Conservation (phyloP, 1,140 invertebrate species). For the Drosophila erecta region DNA sequence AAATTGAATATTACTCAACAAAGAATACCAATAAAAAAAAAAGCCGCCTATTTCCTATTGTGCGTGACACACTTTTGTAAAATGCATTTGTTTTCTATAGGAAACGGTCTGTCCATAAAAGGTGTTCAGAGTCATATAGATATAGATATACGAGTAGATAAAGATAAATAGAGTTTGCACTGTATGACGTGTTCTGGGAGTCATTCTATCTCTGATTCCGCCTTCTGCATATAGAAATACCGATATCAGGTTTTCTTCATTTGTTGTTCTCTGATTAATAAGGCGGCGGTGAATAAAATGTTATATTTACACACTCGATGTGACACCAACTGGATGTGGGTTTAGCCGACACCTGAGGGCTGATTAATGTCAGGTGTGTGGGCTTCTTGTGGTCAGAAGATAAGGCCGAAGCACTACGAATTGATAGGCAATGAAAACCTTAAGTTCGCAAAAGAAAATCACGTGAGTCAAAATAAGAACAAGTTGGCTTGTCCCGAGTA, state of each 20-base stretch:
- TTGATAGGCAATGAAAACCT: constrained; percentile 25
- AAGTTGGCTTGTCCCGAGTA: too few species aligned
- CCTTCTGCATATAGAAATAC: constrained; percentile 10
- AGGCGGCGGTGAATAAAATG: constrained; percentile 37
- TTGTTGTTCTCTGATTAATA: constrained; percentile 32
- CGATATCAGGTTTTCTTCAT: constrained; percentile 27
- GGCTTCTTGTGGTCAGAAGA: constrained; percentile 33
- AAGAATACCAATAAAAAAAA: too few species aligned
- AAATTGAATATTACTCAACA: not conserved
- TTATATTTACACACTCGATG: constrained; percentile 38
- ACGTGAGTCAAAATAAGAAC: not conserved
- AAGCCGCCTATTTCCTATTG: too few species aligned
- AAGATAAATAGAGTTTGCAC: not conserved
- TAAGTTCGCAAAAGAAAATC: constrained; percentile 13
- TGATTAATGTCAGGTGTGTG: constrained; percentile 46
- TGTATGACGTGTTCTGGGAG: not conserved
- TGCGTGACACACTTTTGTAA: too few species aligned
- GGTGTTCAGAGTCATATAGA: constrained; percentile 20
- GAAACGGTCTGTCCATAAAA: constrained; percentile 38
- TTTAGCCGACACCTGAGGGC: constrained; percentile 29
- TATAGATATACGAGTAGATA: constrained; percentile 11
- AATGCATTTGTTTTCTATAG: constrained; percentile 23
- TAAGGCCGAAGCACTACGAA: constrained; percentile 26
- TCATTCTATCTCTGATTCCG: not conserved
- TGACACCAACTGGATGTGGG: constrained; percentile 25